phyloP scores from a whole-genome alignment of 2,797 vertebrate genomes.

The Pseudochaenichthys georgianus region DNA sequence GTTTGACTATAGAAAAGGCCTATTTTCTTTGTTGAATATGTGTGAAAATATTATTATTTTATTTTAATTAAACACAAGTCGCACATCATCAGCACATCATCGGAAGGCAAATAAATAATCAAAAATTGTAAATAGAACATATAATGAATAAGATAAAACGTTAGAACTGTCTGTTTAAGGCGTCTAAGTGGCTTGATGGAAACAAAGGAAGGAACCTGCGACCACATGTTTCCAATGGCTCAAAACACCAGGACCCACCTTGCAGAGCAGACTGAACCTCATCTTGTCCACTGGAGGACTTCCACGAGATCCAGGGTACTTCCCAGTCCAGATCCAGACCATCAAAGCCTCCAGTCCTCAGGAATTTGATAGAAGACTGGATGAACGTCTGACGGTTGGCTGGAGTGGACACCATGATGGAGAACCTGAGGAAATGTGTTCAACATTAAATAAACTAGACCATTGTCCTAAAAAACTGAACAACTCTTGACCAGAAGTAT shows the following conservation, averaged over 20 bases:
- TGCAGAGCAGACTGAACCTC: slow-evolving; percentile 82
- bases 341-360: slow-evolving; percentile 86
- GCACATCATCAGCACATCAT: too few relatives aligned
- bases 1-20: too few relatives aligned
- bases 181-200: too few relatives aligned
- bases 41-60: too few relatives aligned
- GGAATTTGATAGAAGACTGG: slow-evolving; percentile 81
- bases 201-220: too few relatives aligned
- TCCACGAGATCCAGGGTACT: slow-evolving; percentile 85
- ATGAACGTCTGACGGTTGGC: slow-evolving; percentile 85
- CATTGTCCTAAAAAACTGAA: not conserved
- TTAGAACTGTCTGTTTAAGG: too few relatives aligned
- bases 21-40: too few relatives aligned
- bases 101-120: too few relatives aligned
- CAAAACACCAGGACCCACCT: slow-evolving; percentile 63
- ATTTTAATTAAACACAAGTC: too few relatives aligned
- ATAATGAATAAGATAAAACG: too few relatives aligned
- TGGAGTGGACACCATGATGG: slow-evolving; percentile 80
- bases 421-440: slow-evolving; percentile 78
- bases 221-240: slow-evolving; percentile 50
- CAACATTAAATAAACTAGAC: not conserved
- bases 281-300: slow-evolving; percentile 82
- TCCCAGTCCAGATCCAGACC: slow-evolving; percentile 90
- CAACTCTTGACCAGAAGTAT: not conserved
- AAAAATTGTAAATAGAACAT: too few relatives aligned